phyloP scores from a whole-genome alignment of 2,888 invertebrate species.

The Strigamia crassipes region DNA sequence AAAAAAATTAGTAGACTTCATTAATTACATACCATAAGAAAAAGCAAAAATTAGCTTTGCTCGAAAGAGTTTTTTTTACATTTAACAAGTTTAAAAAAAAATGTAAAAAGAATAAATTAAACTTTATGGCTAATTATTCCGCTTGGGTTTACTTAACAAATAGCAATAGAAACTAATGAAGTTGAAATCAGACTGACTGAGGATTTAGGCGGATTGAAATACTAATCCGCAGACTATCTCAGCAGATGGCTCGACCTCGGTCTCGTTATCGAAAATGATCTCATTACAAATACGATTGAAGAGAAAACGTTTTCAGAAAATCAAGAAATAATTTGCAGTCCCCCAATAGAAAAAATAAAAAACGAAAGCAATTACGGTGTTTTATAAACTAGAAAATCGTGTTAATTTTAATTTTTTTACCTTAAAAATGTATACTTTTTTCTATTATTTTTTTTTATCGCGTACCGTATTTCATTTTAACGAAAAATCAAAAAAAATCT shows the following conservation, averaged over 20 bases:
- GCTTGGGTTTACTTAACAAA: slow-evolving; percentile 3
- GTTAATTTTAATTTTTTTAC: too few relatives aligned
- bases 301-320: not conserved
- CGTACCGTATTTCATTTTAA: not conserved
- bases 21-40: not conserved
- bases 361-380: too few relatives aligned
- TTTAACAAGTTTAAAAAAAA: not conserved
- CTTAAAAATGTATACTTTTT: too few relatives aligned
- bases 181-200: slow-evolving; percentile 26
- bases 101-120: slow-evolving; percentile 18
- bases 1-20: not conserved
- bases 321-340: not conserved
- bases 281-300: not conserved
- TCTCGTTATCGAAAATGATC: slow-evolving; percentile 2
- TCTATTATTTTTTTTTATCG: too few relatives aligned
- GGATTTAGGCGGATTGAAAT: slow-evolving; percentile 38
- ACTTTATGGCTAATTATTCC: slow-evolving; percentile 37
- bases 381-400: too few relatives aligned
- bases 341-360: not conserved
- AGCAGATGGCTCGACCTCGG: slow-evolving; percentile 15
- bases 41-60: not conserved
- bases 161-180: slow-evolving; percentile 29
- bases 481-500: not conserved
- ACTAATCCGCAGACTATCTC: not conserved
- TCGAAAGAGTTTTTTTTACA: not conserved